These are phyloP conservation scores for Streptopelia turtur DNA, from an alignment of 2,797 vertebrate genomes.

Conservation along the genomic window DNA sequence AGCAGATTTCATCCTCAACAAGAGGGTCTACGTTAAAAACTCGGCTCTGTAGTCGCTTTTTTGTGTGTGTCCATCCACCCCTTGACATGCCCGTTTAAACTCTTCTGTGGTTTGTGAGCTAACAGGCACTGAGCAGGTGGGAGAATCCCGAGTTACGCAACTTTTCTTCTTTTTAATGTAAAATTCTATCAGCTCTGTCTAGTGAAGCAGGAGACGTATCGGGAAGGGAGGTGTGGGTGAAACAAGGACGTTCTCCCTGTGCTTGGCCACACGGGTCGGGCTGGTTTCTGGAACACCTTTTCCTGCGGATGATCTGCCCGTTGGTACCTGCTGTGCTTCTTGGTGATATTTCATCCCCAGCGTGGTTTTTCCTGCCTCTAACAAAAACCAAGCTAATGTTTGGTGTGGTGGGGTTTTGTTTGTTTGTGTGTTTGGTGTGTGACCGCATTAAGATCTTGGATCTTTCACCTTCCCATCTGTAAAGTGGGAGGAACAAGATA, in stretches of 20 bases:
- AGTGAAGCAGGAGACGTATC: slow-evolving; percentile 34
- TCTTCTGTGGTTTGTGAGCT: neutral
- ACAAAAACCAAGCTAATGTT: neutral
- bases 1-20: neutral
- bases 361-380: slow-evolving; percentile 27
- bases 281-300: slow-evolving; percentile 41
- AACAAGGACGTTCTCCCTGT: slow-evolving; percentile 36
- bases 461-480: neutral
- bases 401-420: no score
- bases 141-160: neutral
- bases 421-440: neutral
- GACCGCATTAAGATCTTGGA: neutral
- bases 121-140: slow-evolving; percentile 40
- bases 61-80: neutral
- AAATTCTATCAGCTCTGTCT: neutral
- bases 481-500: neutral
- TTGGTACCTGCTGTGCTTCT: slow-evolving; percentile 50
- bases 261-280: slow-evolving; percentile 30
- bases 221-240: slow-evolving; percentile 54
- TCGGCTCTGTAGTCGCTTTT: neutral
- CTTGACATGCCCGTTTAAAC: neutral
- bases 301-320: slow-evolving; percentile 46
- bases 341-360: slow-evolving; percentile 20
- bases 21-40: neutral
- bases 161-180: neutral